These are phyloP conservation scores for Intellagama lesueurii DNA, from an alignment of 2,797 vertebrate species.

Conservation along the genomic window DNA sequence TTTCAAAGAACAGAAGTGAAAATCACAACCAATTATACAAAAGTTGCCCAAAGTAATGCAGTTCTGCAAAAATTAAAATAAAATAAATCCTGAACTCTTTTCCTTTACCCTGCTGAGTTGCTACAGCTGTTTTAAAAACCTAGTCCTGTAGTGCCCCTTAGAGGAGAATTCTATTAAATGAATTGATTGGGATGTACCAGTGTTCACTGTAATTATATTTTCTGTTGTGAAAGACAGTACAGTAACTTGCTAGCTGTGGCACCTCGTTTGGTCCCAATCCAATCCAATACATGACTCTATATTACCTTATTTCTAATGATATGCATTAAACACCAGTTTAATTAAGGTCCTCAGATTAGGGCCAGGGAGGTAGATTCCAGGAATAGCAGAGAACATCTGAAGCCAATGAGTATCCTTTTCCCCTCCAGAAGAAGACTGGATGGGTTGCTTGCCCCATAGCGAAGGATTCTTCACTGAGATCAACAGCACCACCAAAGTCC, in stretches of 20 bases:
- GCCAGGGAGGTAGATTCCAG: not conserved
- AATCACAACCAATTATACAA: not conserved
- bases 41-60: not conserved
- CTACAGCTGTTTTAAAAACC: not conserved
- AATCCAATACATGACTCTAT: not conserved
- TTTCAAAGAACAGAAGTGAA: conserved; percentile 3
- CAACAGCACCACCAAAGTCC: too few relatives aligned
- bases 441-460: not conserved
- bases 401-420: not conserved
- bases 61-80: not conserved
- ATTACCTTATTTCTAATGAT: not conserved
- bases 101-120: not conserved
- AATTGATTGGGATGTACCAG: not conserved
- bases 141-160: conserved; percentile 71
- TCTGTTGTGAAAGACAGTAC: not conserved
- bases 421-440: not conserved
- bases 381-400: not conserved
- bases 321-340: not conserved
- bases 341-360: not conserved
- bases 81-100: not conserved
- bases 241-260: not conserved
- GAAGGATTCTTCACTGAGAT: not conserved
- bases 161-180: conserved; percentile 47
- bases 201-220: not conserved
- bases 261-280: not conserved